Evolutionary conservation across 2,113 vertebrate species (phyloP).

Genomic region (Planiliza haematocheilus): DNA sequence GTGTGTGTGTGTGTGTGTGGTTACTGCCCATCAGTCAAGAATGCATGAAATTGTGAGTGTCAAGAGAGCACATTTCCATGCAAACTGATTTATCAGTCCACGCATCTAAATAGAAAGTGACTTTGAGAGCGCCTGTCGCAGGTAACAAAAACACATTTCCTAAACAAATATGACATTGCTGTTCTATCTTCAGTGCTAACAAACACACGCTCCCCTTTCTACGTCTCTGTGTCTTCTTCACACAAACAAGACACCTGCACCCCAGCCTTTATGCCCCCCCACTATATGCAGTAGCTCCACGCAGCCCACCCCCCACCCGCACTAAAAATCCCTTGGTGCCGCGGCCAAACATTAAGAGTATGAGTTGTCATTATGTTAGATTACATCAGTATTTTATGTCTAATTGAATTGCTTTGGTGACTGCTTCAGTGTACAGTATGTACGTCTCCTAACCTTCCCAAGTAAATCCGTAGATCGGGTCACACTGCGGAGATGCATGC

Average conservation of each 20-base stretch:
- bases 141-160: conserved; percentile 63
- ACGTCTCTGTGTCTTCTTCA: conserved; percentile 7
- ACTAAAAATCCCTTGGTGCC: conserved; percentile 37
- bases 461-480: neutral
- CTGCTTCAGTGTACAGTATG: neutral
- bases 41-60: conserved; percentile 51
- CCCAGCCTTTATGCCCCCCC: conserved; percentile 28
- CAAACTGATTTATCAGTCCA: conserved; percentile 65
- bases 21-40: conserved; percentile 30
- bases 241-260: conserved; percentile 27
- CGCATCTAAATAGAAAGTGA: conserved; percentile 66
- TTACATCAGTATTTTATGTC: conserved; percentile 53
- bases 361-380: conserved; percentile 57
- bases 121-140: conserved; percentile 46
- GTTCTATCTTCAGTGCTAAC: conserved; percentile 48
- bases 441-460: conserved; percentile 17
- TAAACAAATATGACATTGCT: conserved; percentile 64
- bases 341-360: conserved; percentile 40
- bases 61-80: conserved; percentile 62
- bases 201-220: neutral
- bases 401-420: conserved; percentile 54
- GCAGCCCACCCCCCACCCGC: conserved; percentile 1
- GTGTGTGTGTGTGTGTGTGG: neutral
- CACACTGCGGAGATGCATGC: too few species aligned
- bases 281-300: conserved; percentile 26